phyloP scores from a whole-genome alignment of 2,113 vertebrate species.

The Xenus cinereus region DNA sequence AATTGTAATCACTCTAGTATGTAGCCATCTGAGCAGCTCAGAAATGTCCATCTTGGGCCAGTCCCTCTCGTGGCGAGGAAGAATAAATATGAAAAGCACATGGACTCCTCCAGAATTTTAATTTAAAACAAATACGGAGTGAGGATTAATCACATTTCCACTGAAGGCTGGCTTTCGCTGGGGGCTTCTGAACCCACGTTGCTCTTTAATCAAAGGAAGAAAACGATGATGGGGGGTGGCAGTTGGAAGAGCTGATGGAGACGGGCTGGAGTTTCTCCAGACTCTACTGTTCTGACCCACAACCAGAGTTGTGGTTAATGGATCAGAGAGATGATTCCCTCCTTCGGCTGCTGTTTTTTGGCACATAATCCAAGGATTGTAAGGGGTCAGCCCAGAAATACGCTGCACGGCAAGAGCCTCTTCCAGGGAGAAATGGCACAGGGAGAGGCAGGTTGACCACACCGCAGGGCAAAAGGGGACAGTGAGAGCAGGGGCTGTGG shows the following conservation, averaged over 20 bases:
- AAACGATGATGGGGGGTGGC: background rate
- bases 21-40: slow-evolving; percentile 43
- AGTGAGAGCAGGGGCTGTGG: background rate
- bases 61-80: background rate
- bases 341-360: background rate
- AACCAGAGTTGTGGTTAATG: background rate
- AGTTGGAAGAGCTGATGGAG: slow-evolving; percentile 33
- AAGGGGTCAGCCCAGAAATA: background rate
- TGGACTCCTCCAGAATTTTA: slow-evolving; percentile 32
- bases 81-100: slow-evolving; percentile 66
- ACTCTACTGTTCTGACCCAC: slow-evolving; percentile 10
- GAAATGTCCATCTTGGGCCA: background rate
- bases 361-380: background rate
- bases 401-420: background rate
- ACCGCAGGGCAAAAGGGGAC: background rate
- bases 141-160: slow-evolving; percentile 39
- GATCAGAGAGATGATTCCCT: background rate
- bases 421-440: background rate
- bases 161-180: background rate
- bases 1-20: slow-evolving; percentile 8
- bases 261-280: slow-evolving; percentile 21
- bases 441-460: background rate
- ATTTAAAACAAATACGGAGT: slow-evolving; percentile 55
- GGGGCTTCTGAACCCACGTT: background rate
- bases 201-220: slow-evolving; percentile 7